Evolutionary conservation across 2,888 invertebrate species (phyloP).

Genomic region (Oithona nana): DNA sequence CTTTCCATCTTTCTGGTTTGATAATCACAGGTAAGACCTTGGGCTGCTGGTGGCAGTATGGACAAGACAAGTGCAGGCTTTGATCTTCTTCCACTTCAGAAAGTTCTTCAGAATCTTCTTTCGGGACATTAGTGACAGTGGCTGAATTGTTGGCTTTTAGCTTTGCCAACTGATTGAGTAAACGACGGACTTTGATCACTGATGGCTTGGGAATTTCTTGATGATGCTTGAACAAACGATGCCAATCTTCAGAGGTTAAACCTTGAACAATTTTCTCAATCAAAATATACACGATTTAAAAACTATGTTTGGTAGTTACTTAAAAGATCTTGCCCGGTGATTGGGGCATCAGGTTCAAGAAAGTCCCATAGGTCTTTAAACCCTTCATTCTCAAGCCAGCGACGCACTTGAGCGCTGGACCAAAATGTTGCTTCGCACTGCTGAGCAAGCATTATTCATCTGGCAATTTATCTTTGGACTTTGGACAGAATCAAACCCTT

Average conservation of each 20-base stretch:
- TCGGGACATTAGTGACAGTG: neutral
- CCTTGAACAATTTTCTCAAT: no score
- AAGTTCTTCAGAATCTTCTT: neutral
- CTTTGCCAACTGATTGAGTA: neutral
- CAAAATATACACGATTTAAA: no score
- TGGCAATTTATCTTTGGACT: no score
- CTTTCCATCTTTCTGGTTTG: constrained; percentile 73
- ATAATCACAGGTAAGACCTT: constrained; percentile 41
- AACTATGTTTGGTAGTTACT: neutral
- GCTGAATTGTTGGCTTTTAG: neutral
- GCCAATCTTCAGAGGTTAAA: neutral
- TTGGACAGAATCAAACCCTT: no score
- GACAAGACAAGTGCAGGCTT: neutral
- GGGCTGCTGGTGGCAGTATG: neutral
- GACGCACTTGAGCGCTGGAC: neutral
- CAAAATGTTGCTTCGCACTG: neutral
- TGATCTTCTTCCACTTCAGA: neutral
- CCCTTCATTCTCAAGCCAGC: neutral
- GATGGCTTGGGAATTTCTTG: neutral
- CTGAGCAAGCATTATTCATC: neutral
- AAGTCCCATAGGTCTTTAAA: neutral
- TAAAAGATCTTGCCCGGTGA: neutral
- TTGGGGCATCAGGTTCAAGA: neutral
- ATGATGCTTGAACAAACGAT: neutral
- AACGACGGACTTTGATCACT: neutral